Base-by-base conservation (phyloP, 2,797 vertebrate species). In the Masticophis lateralis region DNA sequence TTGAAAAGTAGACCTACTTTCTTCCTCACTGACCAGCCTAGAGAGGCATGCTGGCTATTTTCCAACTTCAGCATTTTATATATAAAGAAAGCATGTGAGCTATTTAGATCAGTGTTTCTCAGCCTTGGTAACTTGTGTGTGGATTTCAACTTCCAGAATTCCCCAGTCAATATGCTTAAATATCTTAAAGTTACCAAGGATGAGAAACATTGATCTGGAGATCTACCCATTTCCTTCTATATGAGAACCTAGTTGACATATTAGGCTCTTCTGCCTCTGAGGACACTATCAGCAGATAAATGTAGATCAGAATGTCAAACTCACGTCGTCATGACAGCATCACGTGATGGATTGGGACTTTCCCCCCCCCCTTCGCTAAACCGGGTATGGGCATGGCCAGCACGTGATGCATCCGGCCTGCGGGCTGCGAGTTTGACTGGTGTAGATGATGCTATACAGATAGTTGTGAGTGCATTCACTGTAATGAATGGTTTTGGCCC, bases 271-370 rank as follows among this genome's bases (percentile, higher is more conserved):
- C 32, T 47, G 37, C 74, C 32, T 43, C 9, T 79, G 74, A 43
- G 37, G 9, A 79, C 74, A 79, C 1, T 43, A 20, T 43, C 9
- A 22, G 32, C 37, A 79, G 74, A 43, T 43, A 43, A 37, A 4
- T 79, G 4, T 28, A 63, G 60, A 61, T 61, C 59, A 25, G 7
- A 7, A 6, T 60, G 7, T 60, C 59, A 60, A 60, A 60, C 59
- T 60, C 22, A 59, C 1, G 0, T 56, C 5, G 0, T 56, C 13
- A 16, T 0, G 13, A 13, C 13, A 56, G 16, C 0, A 0, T 59
- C 18, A 59, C 2, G 2, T 59, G 57, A 59, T 59, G 57, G 18
- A 59, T 59, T 5, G 16, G 56, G 56, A 18, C 13, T 56, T 57
- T 57, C 0, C 1, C 16, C 37, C 16, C 37, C 56, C 16, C 56